Evolutionary conservation across 2,797 vertebrate genomes (phyloP).

Genomic region (Xyrichtys novacula): DNA sequence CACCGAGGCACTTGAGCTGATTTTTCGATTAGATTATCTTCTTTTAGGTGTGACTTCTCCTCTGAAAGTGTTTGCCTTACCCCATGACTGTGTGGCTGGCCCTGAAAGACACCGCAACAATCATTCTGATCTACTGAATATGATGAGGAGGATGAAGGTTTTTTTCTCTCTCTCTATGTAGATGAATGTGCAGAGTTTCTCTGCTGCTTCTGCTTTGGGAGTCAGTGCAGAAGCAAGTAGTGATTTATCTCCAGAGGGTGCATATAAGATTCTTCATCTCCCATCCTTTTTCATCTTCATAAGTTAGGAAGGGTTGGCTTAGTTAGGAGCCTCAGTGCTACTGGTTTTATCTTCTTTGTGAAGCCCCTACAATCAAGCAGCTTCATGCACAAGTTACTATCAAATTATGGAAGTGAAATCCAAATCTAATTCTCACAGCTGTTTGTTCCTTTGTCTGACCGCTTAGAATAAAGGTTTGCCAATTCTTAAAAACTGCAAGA

Average conservation of each 20-base stretch:
- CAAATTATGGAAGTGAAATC: conserved; percentile 28
- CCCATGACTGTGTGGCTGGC: conserved; percentile 23
- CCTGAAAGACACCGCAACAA: conserved; percentile 25
- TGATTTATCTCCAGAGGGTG: conserved; percentile 41
- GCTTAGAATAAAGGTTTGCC: conserved; percentile 20
- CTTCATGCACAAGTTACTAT: conserved; percentile 22
- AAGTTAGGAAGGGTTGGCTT: conserved; percentile 19
- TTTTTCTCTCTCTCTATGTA: conserved; percentile 15
- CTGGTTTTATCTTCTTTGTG: conserved; percentile 42
- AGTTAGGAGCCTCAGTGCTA: conserved; percentile 16
- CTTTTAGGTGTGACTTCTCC: conserved; percentile 27
- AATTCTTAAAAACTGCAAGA: conserved; percentile 16
- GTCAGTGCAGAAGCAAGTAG: conserved; percentile 24
- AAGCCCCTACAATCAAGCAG: conserved; percentile 25
- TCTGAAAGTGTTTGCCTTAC: conserved; percentile 23
- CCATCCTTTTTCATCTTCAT: conserved; percentile 51
- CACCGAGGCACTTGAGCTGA: conserved; percentile 36
- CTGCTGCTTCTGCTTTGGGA: conserved; percentile 30
- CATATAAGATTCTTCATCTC: conserved; percentile 32
- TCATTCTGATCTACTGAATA: conserved; percentile 31
- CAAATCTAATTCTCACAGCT: neutral
- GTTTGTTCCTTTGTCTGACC: conserved; percentile 24
- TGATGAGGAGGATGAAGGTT: conserved; percentile 36
- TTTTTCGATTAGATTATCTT: conserved; percentile 40
- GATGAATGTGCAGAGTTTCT: conserved; percentile 38